Evolutionary conservation across 2,113 vertebrate genomes (phyloP).

Genomic region (Colinus virginianus): DNA sequence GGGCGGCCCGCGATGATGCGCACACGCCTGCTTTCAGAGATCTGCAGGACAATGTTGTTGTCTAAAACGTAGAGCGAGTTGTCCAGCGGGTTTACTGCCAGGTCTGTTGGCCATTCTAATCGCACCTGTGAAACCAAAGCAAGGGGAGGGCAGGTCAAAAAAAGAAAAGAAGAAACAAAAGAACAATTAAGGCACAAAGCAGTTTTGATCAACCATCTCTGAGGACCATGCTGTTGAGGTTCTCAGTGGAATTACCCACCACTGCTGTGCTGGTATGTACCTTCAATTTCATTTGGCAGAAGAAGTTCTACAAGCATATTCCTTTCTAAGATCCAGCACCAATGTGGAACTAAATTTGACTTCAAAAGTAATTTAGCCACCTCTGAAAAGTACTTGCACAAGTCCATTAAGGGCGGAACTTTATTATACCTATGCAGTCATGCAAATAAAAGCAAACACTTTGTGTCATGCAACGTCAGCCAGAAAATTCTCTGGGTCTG

Average conservation of each 20-base stretch:
- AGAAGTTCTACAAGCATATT: not conserved
- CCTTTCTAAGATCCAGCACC: not conserved
- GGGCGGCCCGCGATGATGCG: conserved; percentile 94
- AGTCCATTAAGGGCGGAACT: conserved; percentile 33
- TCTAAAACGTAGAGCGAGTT: conserved; percentile 96
- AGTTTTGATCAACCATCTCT: not conserved
- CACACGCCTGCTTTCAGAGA: conserved; percentile 90
- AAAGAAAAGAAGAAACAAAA: not conserved
- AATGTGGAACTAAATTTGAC: not conserved
- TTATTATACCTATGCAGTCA: conserved; percentile 48
- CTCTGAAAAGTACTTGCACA: conserved; percentile 17
- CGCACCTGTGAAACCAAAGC: conserved; percentile 82
- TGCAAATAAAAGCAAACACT: conserved; percentile 47
- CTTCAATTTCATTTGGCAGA: not conserved
- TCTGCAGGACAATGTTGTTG: conserved; percentile 98
- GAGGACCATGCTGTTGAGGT: not conserved
- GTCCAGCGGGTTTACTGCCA: conserved; percentile 94
- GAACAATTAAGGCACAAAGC: not conserved
- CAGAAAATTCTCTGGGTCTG: conserved; percentile 30
- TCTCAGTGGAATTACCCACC: not conserved
- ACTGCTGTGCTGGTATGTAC: not conserved
- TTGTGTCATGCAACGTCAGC: conserved; percentile 17
- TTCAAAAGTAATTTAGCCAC: conserved; percentile 8
- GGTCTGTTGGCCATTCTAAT: conserved; percentile 96
- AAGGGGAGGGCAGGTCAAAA: not conserved